Evolutionary conservation across 2,113 vertebrate genomes (phyloP), one percentile per base, ranked within the genome.

Genomic region (Paracanthobrama guichenoti): DNA sequence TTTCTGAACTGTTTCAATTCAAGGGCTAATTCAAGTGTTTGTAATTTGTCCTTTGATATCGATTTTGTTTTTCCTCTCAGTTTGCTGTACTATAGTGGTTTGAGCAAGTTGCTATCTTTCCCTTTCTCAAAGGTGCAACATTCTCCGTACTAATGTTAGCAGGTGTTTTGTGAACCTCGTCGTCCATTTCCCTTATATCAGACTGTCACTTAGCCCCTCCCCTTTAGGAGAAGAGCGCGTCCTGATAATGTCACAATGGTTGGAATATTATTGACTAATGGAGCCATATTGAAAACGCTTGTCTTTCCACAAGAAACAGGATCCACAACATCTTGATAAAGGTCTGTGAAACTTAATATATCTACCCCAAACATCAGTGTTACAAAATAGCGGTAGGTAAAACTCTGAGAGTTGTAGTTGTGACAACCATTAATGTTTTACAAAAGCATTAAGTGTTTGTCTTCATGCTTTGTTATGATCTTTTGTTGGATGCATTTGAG

Each of bases 21-120:
- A 95, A 95, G 94, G 94, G 94, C 94, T 95, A 95, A 92, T 91
- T 93, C 91, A 85, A 88, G 85, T 88, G 87, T 93, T 91, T 90
- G 85, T 90, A 78, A 91, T 88, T 87, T 60, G 74, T 89, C 79
- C 80, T 86, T 86, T 79, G 76, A 50, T 77, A 66, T 60, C 85
- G 69, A 73, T 20, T 59, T 73, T 64, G 72, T 83, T 89, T 90
- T 88, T 80, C 2, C 42, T 91, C 88, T 85, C 87, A 74, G 87
- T 90, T 78, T 59, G 76, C 77, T 76, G 86, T 91, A 75, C 77
- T 84, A 73, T 82, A 71, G 89, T 88, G 13, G 83, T 90, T 87
- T 64, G 87, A 72, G 81, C 72, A 87, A 87, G 82, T 86, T 80
- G 81, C 76, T 48, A 11, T 73, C 75, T 75, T 81, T 86, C 64